Percentiles rank a stretch among this genome's conserved stretches.
Conservation (phyloP, 1,140 invertebrate genomes). For the Drosophila arawakana region DNA sequence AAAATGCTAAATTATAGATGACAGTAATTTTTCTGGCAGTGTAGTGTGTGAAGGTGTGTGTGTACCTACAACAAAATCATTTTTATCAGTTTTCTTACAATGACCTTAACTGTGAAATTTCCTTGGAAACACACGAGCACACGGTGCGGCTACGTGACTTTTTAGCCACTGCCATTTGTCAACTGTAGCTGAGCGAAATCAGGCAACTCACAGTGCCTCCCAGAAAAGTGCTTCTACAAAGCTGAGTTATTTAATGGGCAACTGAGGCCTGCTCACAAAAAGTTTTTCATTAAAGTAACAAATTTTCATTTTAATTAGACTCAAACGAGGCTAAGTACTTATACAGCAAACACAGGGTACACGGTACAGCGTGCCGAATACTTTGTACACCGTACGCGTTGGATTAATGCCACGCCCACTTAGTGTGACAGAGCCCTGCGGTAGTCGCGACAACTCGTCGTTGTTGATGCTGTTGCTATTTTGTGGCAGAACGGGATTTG, state of each 20-base stretch:
- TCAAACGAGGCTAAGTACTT: conserved; percentile 65
- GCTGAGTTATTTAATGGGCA: conserved; percentile 61
- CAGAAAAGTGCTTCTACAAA: conserved; percentile 4
- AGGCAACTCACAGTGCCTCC: conserved; percentile 4
- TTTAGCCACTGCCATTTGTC: conserved; percentile 47
- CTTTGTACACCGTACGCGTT: not conserved
- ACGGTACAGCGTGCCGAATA: no score
- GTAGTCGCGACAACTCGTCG: conserved; percentile 11
- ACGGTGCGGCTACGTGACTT: conserved; percentile 66
- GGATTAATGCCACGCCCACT: conserved; percentile 15
- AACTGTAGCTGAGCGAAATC: conserved; percentile 19
- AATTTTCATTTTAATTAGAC: conserved; percentile 81
- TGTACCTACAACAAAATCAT: no score
- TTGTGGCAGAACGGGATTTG: conserved; percentile 3
- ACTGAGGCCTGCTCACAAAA: conserved; percentile 58
- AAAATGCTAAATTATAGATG: not conserved
- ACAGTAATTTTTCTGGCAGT: conserved; percentile 1
- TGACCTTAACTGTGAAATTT: conserved; percentile 24
- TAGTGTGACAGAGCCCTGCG: not conserved
- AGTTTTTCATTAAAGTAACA: conserved; percentile 76
- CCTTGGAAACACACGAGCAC: conserved; percentile 48
- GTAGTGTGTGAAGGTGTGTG: no score
- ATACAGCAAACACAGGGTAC: not conserved
- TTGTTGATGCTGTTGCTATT: conserved; percentile 9
- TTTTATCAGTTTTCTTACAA: conserved; percentile 6